These are phyloP conservation scores for Cyanocitta stelleri DNA, from an alignment of 2,113 vertebrate species.

Conservation along the genomic window DNA sequence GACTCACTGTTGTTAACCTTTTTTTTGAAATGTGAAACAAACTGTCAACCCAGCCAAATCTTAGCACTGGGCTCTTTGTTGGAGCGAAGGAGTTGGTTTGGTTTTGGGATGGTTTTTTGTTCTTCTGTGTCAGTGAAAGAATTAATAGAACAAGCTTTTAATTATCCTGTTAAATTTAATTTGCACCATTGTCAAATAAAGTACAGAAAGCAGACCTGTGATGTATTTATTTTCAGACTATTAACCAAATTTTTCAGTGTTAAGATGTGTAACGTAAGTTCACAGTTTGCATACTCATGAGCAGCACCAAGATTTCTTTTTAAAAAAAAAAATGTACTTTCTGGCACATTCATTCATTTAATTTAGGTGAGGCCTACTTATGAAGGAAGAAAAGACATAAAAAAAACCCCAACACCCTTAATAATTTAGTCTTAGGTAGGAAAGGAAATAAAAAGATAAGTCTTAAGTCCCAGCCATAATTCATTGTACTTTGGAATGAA, in stretches of 20 bases:
- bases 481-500: not conserved
- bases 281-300: not conserved
- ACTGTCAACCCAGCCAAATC: not conserved
- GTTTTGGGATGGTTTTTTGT: not conserved
- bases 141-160: conserved; percentile 42
- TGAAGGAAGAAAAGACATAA: not conserved
- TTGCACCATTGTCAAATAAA: conserved; percentile 46
- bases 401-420: fast-evolving
- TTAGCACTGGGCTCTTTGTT: not conserved
- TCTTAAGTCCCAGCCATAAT: not conserved
- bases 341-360: not conserved
- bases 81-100: not conserved
- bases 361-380: not conserved
- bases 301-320: not conserved
- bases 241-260: not conserved
- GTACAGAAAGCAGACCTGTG: not conserved
- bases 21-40: not conserved
- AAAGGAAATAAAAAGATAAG: not conserved
- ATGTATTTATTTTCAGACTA: not conserved
- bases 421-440: not conserved
- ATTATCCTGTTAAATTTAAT: not conserved
- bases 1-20: not conserved
- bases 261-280: not conserved
- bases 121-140: conserved; percentile 20
- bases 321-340: fast-evolving